A percentile compares a stretch with the other conserved stretches of the same genome.
These are phyloP conservation scores for Artemia sp. DNA, from an alignment of 2,888 invertebrate genomes.

Conservation along the genomic window DNA sequence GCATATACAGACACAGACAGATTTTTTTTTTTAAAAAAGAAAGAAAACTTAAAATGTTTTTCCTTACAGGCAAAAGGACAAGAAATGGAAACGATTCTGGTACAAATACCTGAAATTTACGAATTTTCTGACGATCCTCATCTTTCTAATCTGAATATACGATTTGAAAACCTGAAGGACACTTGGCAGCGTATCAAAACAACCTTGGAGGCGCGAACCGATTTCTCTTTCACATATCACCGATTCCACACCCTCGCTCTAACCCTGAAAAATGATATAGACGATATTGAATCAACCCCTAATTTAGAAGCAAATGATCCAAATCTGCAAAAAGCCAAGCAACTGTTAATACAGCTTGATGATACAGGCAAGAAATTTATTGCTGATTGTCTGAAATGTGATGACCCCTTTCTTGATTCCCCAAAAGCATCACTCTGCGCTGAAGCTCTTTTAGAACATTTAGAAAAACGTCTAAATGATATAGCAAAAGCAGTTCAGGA, in stretches of 20 bases:
- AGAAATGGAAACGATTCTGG: slow-evolving; percentile 46
- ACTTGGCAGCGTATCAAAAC: slow-evolving; percentile 46
- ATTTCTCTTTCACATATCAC: slow-evolving; percentile 47
- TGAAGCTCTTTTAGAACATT: slow-evolving; percentile 47
- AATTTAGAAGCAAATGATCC: slow-evolving; percentile 38
- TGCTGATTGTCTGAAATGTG: slow-evolving; percentile 41
- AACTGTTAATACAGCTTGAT: slow-evolving; percentile 47
- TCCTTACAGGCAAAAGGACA: slow-evolving; percentile 43
- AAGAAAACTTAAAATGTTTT: slow-evolving; percentile 18
- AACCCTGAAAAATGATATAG: slow-evolving; percentile 46
- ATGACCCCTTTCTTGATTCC: slow-evolving; percentile 50
- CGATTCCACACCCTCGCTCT: slow-evolving; percentile 53
- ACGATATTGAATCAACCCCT: slow-evolving; percentile 40
- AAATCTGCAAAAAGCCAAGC: slow-evolving; percentile 38
- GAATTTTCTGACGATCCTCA: slow-evolving; percentile 48
- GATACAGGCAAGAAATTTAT: slow-evolving; percentile 49
- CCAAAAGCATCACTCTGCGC: slow-evolving; percentile 48
- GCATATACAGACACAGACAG: too few species aligned
- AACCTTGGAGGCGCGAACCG: slow-evolving; percentile 44
- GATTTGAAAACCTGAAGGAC: slow-evolving; percentile 44
- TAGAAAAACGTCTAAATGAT: slow-evolving; percentile 45
- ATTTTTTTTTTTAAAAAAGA: too few species aligned
- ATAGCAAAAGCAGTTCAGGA: slow-evolving; percentile 51
- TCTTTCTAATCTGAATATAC: slow-evolving; percentile 42
- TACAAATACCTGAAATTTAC: slow-evolving; percentile 44